A percentile compares a stretch with the other conserved stretches of the same genome.
Evolutionary conservation across 37 sponge, comb jelly and placozoan genomes (phyloP).

Genomic region (Haliclona indistincta): DNA sequence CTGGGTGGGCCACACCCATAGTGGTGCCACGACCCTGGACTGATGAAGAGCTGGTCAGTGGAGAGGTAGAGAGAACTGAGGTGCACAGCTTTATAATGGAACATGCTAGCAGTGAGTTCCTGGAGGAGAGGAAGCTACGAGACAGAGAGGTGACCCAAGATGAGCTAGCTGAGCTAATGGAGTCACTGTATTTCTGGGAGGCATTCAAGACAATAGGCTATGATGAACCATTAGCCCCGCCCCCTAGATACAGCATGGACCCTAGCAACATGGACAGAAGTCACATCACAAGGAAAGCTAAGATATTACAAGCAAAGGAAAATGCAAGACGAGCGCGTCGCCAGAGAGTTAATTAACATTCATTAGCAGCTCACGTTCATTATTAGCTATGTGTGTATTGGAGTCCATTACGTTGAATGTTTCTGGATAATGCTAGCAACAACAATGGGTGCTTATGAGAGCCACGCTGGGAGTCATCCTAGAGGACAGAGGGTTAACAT

Average conservation of each 20-base stretch:
- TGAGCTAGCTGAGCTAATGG: slow-evolving; percentile 24
- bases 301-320: background rate
- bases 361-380: too few species aligned
- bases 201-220: slow-evolving; percentile 38
- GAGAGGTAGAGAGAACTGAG: slow-evolving; percentile 2
- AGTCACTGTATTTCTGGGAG: slow-evolving; percentile 52
- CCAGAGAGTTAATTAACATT: too few species aligned
- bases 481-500: too few species aligned
- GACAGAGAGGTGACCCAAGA: background rate
- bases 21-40: slow-evolving; percentile 49
- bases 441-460: too few species aligned
- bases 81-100: slow-evolving; percentile 25
- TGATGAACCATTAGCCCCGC: slow-evolving; percentile 37
- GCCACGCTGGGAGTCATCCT: too few species aligned
- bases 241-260: slow-evolving; percentile 35
- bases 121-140: slow-evolving; percentile 11
- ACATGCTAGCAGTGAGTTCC: slow-evolving; percentile 38
- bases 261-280: slow-evolving; percentile 8
- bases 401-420: too few species aligned
- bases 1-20: slow-evolving; percentile 28
- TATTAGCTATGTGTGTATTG: too few species aligned
- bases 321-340: too few species aligned
- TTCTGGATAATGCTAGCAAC: too few species aligned
- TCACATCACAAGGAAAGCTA: background rate
- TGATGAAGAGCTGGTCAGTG: slow-evolving; percentile 27